A percentile compares a stretch with the other conserved stretches of the same genome.
Conservation (phyloP, 2,888 invertebrate species). For the Meteorus colon region DNA sequence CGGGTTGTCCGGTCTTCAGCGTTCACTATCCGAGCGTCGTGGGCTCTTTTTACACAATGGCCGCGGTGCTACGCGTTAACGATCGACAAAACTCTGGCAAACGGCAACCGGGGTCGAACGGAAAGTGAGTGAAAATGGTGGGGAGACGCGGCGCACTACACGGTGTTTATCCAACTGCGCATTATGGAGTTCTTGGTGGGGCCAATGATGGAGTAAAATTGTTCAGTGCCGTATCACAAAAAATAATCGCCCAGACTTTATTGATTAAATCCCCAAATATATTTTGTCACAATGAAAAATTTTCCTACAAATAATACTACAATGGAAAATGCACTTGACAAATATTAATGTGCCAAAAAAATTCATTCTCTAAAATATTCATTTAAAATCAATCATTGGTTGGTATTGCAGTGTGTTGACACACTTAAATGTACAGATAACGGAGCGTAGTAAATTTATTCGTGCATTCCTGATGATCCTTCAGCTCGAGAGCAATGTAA, state of each 20-base stretch:
- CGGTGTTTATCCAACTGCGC: constrained; percentile 58
- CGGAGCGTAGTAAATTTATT: background rate
- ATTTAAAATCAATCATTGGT: background rate
- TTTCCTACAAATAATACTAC: background rate
- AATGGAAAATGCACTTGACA: background rate
- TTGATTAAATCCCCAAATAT: constrained; percentile 8
- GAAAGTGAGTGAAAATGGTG: constrained; percentile 59
- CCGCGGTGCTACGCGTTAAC: constrained; percentile 66
- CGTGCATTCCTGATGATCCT: constrained; percentile 22
- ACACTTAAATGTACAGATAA: background rate
- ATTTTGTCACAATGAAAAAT: background rate
- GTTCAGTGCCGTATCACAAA: constrained; percentile 48
- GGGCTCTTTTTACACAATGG: constrained; percentile 71
- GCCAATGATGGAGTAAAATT: constrained; percentile 50
- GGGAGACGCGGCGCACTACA: constrained; percentile 70
- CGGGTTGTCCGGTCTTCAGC: constrained; percentile 63
- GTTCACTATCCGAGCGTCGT: constrained; percentile 68
- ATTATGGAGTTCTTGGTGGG: constrained; percentile 53
- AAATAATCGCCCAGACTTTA: constrained; percentile 8
- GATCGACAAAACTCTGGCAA: constrained; percentile 64
- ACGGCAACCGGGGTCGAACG: constrained; percentile 58
- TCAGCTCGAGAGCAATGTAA: background rate
- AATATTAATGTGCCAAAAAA: background rate
- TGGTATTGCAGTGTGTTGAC: background rate
- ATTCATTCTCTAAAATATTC: background rate